A percentile compares a stretch with the other conserved stretches of the same genome.
Conservation (phyloP, 2,888 invertebrate genomes). For the Pollenia griseotomentosa region DNA sequence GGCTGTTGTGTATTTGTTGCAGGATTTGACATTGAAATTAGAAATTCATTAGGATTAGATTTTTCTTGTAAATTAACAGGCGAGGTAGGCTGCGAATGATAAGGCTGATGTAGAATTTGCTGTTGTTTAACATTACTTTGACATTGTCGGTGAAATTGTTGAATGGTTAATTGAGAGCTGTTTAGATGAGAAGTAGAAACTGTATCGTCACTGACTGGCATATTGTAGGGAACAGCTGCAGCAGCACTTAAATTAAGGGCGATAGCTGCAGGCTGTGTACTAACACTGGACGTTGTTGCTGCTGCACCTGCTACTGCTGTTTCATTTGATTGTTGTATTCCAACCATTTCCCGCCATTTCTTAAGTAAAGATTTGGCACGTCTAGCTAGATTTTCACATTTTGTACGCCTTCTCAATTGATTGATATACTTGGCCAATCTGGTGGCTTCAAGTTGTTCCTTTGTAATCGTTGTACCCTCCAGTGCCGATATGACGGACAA, state of each 20-base stretch:
- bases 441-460: constrained; percentile 89
- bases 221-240: neutral
- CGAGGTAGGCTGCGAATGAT: constrained; percentile 75
- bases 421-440: constrained; percentile 97
- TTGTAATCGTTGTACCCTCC: constrained; percentile 90
- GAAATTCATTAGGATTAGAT: constrained; percentile 61
- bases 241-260: constrained; percentile 18
- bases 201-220: constrained; percentile 46
- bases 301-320: neutral
- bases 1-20: constrained; percentile 59
- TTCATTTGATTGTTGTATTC: constrained; percentile 84
- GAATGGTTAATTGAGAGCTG: constrained; percentile 48
- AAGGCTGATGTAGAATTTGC: constrained; percentile 51
- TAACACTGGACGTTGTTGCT: neutral
- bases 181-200: constrained; percentile 45
- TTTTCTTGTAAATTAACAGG: constrained; percentile 67
- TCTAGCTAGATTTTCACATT: constrained; percentile 92
- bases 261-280: neutral
- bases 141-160: constrained; percentile 72
- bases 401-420: constrained; percentile 94
- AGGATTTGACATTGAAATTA: constrained; percentile 65
- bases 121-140: constrained; percentile 29
- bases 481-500: constrained; percentile 96
- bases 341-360: constrained; percentile 95
- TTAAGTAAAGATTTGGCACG: constrained; percentile 96